A percentile compares a stretch with the other conserved stretches of the same genome.
Evolutionary conservation across 2,797 vertebrate species (phyloP).

Genomic region (Naso thynnoides): DNA sequence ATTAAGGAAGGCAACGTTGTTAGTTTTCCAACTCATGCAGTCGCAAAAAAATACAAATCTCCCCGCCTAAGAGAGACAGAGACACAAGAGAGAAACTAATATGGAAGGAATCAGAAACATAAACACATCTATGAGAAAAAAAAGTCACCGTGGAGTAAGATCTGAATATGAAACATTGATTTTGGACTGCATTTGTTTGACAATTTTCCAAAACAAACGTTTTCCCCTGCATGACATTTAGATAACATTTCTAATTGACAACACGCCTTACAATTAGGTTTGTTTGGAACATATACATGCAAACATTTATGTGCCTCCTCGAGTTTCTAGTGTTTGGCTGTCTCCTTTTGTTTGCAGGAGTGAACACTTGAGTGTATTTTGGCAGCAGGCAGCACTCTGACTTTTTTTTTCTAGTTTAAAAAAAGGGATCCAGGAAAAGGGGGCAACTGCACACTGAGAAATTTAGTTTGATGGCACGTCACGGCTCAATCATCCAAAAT

Average conservation of each 20-base stretch:
- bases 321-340: conserved; percentile 34
- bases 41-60: conserved; percentile 38
- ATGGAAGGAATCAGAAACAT: conserved; percentile 53
- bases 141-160: conserved; percentile 39
- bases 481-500: conserved; percentile 32
- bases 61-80: conserved; percentile 1
- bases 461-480: conserved; percentile 15
- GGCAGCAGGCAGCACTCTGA: conserved; percentile 32
- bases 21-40: conserved; percentile 21
- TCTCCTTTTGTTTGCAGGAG: conserved; percentile 62
- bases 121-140: conserved; percentile 43
- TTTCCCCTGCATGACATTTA: conserved; percentile 55
- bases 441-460: conserved; percentile 31
- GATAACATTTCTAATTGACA: conserved; percentile 61
- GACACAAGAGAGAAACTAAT: conserved; percentile 27
- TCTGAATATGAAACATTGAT: conserved; percentile 54
- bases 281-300: conserved; percentile 62
- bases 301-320: conserved; percentile 68
- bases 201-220: conserved; percentile 56
- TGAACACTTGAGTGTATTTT: conserved; percentile 48
- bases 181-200: conserved; percentile 51
- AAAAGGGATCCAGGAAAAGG: conserved; percentile 35
- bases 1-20: conserved; percentile 9
- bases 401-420: conserved; percentile 33
- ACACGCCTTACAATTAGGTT: conserved; percentile 49